A percentile compares a stretch with the other conserved stretches of the same genome.
phyloP scores from a whole-genome alignment of 1,140 invertebrate species.

The Orchestia grillus region DNA sequence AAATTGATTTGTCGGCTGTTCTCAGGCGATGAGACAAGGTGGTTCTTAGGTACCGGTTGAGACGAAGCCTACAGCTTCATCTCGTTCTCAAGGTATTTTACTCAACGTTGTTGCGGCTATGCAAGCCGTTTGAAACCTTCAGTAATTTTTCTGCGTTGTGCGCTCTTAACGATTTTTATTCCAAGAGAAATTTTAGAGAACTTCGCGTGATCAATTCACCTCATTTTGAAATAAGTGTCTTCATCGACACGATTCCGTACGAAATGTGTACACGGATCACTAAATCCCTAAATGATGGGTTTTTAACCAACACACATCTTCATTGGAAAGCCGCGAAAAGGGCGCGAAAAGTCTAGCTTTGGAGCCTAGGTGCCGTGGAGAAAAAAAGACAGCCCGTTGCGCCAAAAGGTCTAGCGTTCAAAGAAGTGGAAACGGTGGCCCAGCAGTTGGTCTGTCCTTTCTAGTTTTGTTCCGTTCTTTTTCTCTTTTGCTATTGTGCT shows the following conservation, averaged over 20 bases:
- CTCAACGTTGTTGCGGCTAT: not conserved
- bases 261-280: not conserved
- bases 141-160: not conserved
- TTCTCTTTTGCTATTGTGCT: conserved; percentile 48
- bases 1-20: conserved; percentile 26
- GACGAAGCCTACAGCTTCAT: not conserved
- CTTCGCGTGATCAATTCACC: not conserved
- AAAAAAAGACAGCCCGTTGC: conserved; percentile 43
- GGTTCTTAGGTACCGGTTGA: conserved; percentile 6
- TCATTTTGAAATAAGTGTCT: not conserved
- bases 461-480: conserved; percentile 54
- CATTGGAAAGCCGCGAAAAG: not conserved
- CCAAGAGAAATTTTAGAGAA: not conserved
- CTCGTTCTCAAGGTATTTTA: not conserved
- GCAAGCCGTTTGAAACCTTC: not conserved
- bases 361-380: not conserved
- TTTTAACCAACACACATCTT: not conserved
- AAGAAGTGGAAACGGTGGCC: conserved; percentile 56
- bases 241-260: not conserved
- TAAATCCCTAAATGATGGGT: not conserved
- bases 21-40: not conserved
- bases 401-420: conserved; percentile 53
- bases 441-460: conserved; percentile 55
- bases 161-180: not conserved
- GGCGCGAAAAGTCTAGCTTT: conserved; percentile 16